Evolutionary conservation across 2,888 invertebrate genomes (phyloP).

Genomic region (Amblyjoppa fuscipennis): DNA sequence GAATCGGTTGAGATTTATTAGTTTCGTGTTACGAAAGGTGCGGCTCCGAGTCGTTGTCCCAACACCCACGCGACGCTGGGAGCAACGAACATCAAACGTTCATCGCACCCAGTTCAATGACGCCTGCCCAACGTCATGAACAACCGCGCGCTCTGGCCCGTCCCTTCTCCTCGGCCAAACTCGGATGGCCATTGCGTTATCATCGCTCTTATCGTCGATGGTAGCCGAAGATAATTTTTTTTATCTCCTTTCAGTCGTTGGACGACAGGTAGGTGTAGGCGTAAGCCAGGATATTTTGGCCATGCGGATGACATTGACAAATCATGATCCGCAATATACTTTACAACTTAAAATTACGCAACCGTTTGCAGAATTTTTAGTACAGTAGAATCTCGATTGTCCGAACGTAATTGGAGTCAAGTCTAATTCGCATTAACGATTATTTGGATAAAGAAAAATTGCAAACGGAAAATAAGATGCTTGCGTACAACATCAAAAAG

Average conservation of each 20-base stretch:
- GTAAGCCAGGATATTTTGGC: no score
- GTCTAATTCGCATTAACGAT: no score
- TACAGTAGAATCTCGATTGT: no score
- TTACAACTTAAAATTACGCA: no score
- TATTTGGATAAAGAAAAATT: no score
- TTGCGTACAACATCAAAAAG: no score
- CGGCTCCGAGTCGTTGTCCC: constrained; percentile 47
- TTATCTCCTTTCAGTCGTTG: constrained; percentile 32
- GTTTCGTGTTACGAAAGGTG: constrained; percentile 61
- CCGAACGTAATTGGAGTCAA: no score
- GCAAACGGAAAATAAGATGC: no score
- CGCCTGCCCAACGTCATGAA: neutral
- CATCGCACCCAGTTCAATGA: constrained; percentile 40
- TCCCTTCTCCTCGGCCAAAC: neutral
- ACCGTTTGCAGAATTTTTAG: no score
- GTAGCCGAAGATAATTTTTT: constrained; percentile 25
- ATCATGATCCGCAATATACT: no score
- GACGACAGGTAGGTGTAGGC: neutral
- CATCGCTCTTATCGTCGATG: neutral
- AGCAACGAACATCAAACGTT: constrained; percentile 45
- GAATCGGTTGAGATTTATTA: constrained; percentile 60
- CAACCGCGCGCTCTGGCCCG: neutral
- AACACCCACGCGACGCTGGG: constrained; percentile 50
- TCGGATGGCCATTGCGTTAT: neutral
- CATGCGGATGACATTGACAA: no score